Percentiles rank a stretch among this genome's conserved stretches.
These are phyloP conservation scores for Agrochola macilenta DNA, from an alignment of 2,888 invertebrate species.

Conservation along the genomic window DNA sequence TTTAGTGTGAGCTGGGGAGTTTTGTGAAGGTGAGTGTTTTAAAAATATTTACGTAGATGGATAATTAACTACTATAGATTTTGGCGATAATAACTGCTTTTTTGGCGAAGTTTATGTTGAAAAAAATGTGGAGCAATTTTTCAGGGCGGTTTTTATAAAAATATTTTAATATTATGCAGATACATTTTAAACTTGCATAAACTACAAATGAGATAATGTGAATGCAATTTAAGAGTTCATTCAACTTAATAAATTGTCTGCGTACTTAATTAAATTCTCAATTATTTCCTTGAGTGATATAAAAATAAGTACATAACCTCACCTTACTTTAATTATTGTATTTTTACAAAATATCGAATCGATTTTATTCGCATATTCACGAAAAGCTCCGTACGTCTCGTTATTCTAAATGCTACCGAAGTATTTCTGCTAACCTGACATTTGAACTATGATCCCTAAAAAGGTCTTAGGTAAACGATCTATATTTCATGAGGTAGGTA, in stretches of 20 bases:
- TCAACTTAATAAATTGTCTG: constrained; percentile 8
- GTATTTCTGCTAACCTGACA: not conserved
- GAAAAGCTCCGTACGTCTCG: not conserved
- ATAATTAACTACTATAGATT: not conserved
- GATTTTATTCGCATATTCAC: not conserved
- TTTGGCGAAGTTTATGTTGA: not conserved
- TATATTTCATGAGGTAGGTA: not conserved
- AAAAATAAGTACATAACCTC: not conserved
- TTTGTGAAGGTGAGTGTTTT: constrained; percentile 46
- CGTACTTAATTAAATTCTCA: not conserved
- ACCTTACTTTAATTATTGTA: not conserved
- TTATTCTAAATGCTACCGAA: constrained; percentile 10
- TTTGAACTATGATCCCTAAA: constrained; percentile 18
- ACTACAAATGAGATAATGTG: no score
- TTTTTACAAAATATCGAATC: not conserved
- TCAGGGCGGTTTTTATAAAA: not conserved
- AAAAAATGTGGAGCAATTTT: not conserved
- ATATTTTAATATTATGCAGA: not conserved
- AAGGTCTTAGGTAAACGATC: not conserved
- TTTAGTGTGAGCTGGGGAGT: constrained; percentile 26
- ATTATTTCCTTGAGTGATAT: not conserved
- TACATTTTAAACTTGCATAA: not conserved
- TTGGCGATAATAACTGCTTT: not conserved
- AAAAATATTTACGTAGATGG: not conserved
- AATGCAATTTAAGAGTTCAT: not conserved